phyloP scores from a whole-genome alignment of 2,888 invertebrate species.

The Aelia acuminata region DNA sequence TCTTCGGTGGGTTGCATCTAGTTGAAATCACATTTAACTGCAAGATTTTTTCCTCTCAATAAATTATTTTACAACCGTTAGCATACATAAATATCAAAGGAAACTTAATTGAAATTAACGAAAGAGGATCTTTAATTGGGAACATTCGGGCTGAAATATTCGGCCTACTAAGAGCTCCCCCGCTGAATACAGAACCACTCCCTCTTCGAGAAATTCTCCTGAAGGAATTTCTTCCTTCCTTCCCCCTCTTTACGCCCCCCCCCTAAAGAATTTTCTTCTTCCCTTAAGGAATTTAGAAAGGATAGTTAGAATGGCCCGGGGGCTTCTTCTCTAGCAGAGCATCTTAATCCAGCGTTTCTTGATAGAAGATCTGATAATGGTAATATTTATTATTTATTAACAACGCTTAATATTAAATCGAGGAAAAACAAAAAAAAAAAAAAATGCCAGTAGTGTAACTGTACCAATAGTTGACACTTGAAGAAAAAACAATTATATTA shows the following conservation, averaged over 20 bases:
- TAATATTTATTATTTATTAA: not conserved
- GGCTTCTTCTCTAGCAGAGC: not conserved
- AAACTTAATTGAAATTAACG: too few species aligned
- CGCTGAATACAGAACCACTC: not conserved
- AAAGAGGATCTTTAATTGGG: not conserved
- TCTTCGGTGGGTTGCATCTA: too few species aligned
- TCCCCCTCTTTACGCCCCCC: not conserved
- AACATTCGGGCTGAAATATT: not conserved
- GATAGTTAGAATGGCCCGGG: not conserved
- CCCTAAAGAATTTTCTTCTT: not conserved
- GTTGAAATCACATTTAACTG: too few species aligned
- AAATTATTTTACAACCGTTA: too few species aligned
- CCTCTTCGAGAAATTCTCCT: not conserved
- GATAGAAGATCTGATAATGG: not conserved
- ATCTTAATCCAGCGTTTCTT: not conserved
- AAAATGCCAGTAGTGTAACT: too few species aligned
- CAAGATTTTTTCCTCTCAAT: too few species aligned
- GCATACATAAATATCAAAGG: too few species aligned
- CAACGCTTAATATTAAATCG: too few species aligned
- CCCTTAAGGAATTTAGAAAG: constrained; percentile 1
- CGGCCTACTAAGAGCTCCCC: not conserved
- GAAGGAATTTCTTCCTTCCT: not conserved
- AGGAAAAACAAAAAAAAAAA: too few species aligned
- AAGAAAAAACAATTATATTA: too few species aligned
- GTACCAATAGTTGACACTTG: too few species aligned